Evolutionary conservation across 2,113 vertebrate species (phyloP), one percentile per base, ranked within the genome.

Genomic region (Amia ocellicauda): DNA sequence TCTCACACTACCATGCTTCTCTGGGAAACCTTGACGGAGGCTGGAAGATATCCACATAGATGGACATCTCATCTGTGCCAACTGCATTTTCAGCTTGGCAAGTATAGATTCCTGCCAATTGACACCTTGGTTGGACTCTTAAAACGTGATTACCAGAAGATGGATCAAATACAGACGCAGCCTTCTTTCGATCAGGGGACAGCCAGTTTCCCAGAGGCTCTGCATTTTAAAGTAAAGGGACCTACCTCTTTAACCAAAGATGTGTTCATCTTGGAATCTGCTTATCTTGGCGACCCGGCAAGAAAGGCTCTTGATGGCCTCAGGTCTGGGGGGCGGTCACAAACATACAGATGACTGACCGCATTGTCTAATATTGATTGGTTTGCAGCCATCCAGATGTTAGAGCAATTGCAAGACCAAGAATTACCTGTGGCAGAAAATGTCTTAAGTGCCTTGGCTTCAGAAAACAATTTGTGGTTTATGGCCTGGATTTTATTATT

Each of bases 361-460:
- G 27, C 20, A 29, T 29, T 57, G 53, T 56, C 53, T 16, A 29
- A 10, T 28, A 31, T 57, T 28, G 54, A 57, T 57, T 57, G 28
- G 9, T 10, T 36, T n/a, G 28, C 54, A 57, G 51, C 27, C 23
- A 53, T 26, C 51, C 51, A 53, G 51, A 53, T 26, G 27, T 53
- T 53, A 16, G 51, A 27, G 51, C 51, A 53, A 53, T 27, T 53
- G 51, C 23, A 53, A 53, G 22, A 24, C 51, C 54, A 36, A 31
- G 26, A 29, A 29, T 36, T 57, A n/a, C 54, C 54, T 16, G n/a
- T 7, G 54, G 28, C 54, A 57, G 54, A 57, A 53, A 26, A 57
- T 57, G 27, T n/a, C 26, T 57, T 57, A 7, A 57, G 36, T 31
- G 14, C 27, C 7, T 2, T 4, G 27, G 54, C n/a, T 19, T 57